Base-by-base conservation (phyloP, 2,888 invertebrate genomes). In the Chrysodeixis includens region DNA sequence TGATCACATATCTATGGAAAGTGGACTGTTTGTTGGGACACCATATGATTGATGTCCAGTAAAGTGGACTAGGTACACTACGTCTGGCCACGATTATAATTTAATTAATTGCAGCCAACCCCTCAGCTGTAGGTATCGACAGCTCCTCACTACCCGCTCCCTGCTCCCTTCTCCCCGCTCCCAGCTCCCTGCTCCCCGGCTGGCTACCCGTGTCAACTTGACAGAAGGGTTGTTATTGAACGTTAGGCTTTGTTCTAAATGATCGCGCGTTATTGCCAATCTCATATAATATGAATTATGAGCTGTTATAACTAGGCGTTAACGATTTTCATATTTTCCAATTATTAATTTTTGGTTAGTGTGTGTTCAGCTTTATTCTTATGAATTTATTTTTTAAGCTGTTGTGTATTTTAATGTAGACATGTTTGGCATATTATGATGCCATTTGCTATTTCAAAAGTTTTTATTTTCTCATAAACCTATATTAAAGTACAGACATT, bases 11-110 rank as follows among this genome's bases (percentile, higher is more conserved):
- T n/a, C n/a, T n/a, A n/a, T n/a, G n/a, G n/a, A n/a, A n/a, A n/a
- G n/a, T n/a, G n/a, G n/a, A n/a, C n/a, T n/a, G n/a, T n/a, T n/a
- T n/a, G n/a, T n/a, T n/a, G n/a, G n/a, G n/a, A n/a, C n/a, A n/a
- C n/a, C n/a, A n/a, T n/a, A n/a, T n/a, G n/a, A n/a, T n/a, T n/a
- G n/a, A n/a, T n/a, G n/a, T n/a, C n/a, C n/a, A n/a, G n/a, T n/a
- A n/a, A n/a, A n/a, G n/a, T n/a, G n/a, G n/a, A n/a, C n/a, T n/a
- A n/a, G n/a, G n/a, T n/a, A n/a, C n/a, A n/a, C n/a, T n/a, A n/a
- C n/a, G n/a, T n/a, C n/a, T n/a, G n/a, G 57, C 18, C 61, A 59
- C 56, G 72, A 74, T 78, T 62, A 62, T 69, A 76, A 65, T 58
- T 64, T 60, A 69, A 71, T 69, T 54, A 74, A 65, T 72, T 63